A percentile compares a stretch with the other conserved stretches of the same genome.
These are phyloP conservation scores for Vultur gryphus DNA, from an alignment of 2,797 vertebrate species.

Conservation along the genomic window DNA sequence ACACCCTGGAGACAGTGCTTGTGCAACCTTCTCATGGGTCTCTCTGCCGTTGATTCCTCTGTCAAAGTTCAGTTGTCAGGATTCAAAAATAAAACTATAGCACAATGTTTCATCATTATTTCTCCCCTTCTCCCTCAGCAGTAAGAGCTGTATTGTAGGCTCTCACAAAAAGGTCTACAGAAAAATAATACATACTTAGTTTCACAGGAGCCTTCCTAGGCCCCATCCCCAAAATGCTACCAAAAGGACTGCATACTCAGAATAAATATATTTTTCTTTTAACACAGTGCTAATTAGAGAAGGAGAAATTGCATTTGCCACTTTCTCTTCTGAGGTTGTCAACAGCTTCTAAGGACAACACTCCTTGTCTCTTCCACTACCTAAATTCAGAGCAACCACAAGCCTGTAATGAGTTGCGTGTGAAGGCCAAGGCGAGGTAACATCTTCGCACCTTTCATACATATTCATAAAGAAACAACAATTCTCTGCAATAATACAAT, in stretches of 20 bases:
- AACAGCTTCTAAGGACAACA: conserved; percentile 12
- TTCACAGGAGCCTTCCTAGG: not conserved
- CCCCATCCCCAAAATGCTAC: not conserved
- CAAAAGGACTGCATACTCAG: not conserved
- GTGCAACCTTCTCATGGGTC: conserved; percentile 58
- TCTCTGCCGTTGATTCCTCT: not conserved
- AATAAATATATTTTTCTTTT: not conserved
- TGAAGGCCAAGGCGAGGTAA: conserved; percentile 40
- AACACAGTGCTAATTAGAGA: not conserved
- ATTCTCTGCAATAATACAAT: conserved; percentile 8
- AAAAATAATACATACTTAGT: not conserved
- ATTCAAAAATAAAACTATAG: not conserved
- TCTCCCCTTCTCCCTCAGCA: not conserved
- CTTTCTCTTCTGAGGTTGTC: conserved; percentile 33
- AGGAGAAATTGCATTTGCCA: conserved; percentile 1
- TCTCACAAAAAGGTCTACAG: not conserved
- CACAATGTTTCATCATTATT: not conserved
- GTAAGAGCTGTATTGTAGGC: not conserved
- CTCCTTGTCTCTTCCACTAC: not conserved
- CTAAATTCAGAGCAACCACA: conserved; percentile 13
- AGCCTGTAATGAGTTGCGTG: not conserved
- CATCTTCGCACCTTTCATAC: not conserved
- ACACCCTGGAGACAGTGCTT: conserved; percentile 73
- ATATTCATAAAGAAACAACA: conserved; percentile 36
- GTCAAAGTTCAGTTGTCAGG: not conserved